These are phyloP conservation scores for Diarsia rubi DNA, from an alignment of 2,888 invertebrate species.

Conservation along the genomic window DNA sequence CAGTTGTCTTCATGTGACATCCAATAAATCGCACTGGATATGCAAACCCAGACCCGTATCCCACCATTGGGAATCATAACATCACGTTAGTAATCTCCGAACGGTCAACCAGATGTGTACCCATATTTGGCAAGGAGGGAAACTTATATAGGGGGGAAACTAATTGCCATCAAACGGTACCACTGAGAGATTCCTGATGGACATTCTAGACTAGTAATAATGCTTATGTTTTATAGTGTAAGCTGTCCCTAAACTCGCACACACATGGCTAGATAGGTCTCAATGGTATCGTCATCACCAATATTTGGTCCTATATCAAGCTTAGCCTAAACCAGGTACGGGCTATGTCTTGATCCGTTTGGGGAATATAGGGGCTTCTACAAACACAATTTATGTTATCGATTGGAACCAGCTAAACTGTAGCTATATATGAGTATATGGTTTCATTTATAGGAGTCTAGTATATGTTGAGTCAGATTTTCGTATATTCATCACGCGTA, in stretches of 20 bases:
- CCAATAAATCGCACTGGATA: not conserved
- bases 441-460: not conserved
- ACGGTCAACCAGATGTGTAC: too few relatives aligned
- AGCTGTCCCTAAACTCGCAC: not conserved
- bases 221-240: not conserved
- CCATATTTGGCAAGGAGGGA: too few relatives aligned
- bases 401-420: not conserved
- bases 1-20: not conserved
- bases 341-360: slow-evolving; percentile 29
- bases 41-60: not conserved
- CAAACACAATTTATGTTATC: slow-evolving; percentile 21
- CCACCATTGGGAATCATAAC: not conserved
- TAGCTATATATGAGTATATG: not conserved
- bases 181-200: too few relatives aligned
- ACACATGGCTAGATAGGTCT: not conserved
- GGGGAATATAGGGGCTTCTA: slow-evolving; percentile 27
- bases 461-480: not conserved
- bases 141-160: too few relatives aligned
- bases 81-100: too few relatives aligned
- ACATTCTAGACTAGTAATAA: not conserved
- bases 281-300: slow-evolving; percentile 1
- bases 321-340: slow-evolving; percentile 33
- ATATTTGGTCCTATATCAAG: slow-evolving; percentile 24
- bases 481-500: not conserved
- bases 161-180: too few relatives aligned